A percentile compares a stretch with the other conserved stretches of the same genome.
Evolutionary conservation across 2,113 vertebrate species (phyloP).

Genomic region (Ictalurus furcatus): DNA sequence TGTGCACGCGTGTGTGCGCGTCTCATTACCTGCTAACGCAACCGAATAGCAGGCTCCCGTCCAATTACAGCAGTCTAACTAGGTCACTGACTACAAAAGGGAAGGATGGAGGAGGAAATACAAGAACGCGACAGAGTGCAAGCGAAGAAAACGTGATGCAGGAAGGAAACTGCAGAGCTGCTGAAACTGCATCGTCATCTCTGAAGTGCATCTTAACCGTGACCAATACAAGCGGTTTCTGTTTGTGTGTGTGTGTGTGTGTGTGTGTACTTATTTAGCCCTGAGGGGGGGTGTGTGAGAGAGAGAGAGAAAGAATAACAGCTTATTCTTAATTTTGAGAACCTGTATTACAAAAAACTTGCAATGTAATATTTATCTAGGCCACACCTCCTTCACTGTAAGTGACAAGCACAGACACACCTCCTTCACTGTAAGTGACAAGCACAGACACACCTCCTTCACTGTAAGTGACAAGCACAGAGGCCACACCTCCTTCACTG

Average conservation of each 20-base stretch:
- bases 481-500: neutral
- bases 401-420: too few species aligned
- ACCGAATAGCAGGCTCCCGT: neutral
- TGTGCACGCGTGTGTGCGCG: neutral
- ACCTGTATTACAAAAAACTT: neutral
- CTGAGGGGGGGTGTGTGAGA: too few species aligned
- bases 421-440: too few species aligned
- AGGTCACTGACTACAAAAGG: neutral
- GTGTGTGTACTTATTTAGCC: neutral
- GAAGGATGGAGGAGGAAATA: neutral
- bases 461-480: neutral
- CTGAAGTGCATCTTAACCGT: neutral
- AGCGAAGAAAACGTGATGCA: neutral
- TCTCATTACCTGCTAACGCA: constrained; percentile 19
- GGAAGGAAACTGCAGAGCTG: constrained; percentile 25
- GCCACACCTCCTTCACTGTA: neutral
- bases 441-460: too few species aligned
- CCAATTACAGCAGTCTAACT: constrained; percentile 27
- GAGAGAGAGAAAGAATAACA: neutral
- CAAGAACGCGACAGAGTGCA: neutral
- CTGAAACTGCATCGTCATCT: constrained; percentile 24
- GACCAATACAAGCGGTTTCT: constrained; percentile 7
- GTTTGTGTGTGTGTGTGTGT: neutral
- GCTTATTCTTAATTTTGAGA: neutral
- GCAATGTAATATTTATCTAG: neutral